Conservation (phyloP, 2,113 vertebrate genomes). For the Mobula hypostoma region DNA sequence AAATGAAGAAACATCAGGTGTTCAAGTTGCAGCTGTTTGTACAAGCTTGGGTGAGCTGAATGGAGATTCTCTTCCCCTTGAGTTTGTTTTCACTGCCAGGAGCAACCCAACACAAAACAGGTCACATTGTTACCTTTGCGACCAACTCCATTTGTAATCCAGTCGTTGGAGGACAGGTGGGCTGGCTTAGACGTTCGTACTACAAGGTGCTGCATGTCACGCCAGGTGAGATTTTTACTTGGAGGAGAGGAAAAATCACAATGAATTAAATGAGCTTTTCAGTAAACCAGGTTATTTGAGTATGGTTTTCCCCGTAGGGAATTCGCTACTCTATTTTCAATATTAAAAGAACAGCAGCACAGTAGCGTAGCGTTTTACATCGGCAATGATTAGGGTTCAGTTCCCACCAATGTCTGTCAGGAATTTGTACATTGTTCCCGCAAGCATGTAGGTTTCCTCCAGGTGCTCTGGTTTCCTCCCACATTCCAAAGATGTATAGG, state of each 20-base stretch:
- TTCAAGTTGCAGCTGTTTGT: neutral
- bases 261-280: no score
- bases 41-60: neutral
- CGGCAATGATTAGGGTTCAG: no score
- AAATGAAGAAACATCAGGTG: neutral
- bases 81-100: neutral
- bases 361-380: no score
- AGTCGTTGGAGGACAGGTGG: conserved; percentile 83
- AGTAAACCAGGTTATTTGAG: neutral
- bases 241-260: conserved; percentile 27
- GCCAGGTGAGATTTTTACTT: conserved; percentile 93
- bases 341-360: neutral
- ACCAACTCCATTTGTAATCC: conserved; percentile 87
- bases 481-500: no score
- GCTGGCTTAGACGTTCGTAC: conserved; percentile 84
- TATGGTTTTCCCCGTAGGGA: neutral
- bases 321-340: neutral
- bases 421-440: no score
- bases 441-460: no score
- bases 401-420: no score
- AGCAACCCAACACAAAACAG: neutral
- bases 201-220: conserved; percentile 97
- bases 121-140: conserved; percentile 73
- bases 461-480: no score
- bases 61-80: neutral